Evolutionary conservation across 2,797 vertebrate species (phyloP).

Genomic region (Anabas testudineus): DNA sequence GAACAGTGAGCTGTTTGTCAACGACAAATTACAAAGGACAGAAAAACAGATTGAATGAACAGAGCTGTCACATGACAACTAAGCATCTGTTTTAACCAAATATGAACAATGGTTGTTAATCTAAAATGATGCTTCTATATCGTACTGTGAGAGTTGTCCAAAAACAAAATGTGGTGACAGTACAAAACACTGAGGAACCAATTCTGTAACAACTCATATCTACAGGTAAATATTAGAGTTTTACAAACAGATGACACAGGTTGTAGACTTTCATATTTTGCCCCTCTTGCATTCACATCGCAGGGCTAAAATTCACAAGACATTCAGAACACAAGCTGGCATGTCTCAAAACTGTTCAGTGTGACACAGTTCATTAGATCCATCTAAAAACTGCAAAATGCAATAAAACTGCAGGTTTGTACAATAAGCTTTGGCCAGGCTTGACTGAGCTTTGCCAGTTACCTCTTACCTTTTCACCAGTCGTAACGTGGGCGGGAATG

Average conservation of each 20-base stretch:
- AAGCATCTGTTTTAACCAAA: neutral
- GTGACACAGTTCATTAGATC: neutral
- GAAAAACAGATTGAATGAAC: neutral
- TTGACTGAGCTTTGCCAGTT: no score
- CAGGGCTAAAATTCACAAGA: neutral
- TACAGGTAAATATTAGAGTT: neutral
- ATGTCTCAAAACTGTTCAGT: neutral
- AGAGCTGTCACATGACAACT: neutral
- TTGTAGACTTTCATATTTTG: neutral
- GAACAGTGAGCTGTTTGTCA: conserved; percentile 12
- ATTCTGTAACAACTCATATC: neutral
- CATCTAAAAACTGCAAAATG: no score
- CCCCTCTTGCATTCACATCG: neutral
- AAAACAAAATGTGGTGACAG: neutral
- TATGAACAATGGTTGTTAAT: neutral
- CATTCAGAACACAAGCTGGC: neutral
- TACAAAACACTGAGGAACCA: neutral
- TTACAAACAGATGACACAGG: neutral
- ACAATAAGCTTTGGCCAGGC: no score
- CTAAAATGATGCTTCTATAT: neutral
- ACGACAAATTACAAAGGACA: neutral
- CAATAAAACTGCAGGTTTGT: no score
- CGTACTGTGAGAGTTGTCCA: neutral
- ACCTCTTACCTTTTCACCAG: conserved; percentile 87
- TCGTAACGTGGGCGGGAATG: conserved; percentile 93